Evolutionary conservation across 2,113 vertebrate species (phyloP).

Genomic region (Murina feae): DNA sequence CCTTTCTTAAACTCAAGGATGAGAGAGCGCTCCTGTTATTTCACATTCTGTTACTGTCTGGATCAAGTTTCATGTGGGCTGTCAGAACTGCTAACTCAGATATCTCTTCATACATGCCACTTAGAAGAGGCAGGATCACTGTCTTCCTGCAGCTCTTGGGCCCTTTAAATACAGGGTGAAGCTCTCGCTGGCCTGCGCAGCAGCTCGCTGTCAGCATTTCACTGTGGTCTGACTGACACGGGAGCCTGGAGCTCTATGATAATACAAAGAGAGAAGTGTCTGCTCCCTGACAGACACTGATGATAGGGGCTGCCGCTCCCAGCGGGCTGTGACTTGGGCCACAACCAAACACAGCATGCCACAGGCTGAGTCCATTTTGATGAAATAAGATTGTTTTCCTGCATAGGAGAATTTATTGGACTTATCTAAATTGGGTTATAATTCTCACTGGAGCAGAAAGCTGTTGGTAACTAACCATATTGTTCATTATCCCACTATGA

Average conservation of each 20-base stretch:
- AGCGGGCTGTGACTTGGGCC: not conserved
- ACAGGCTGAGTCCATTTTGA: constrained; percentile 13
- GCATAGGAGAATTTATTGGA: not conserved
- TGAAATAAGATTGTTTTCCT: not conserved
- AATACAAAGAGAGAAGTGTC: constrained; percentile 37
- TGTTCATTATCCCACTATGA: not conserved
- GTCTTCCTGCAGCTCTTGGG: constrained; percentile 25
- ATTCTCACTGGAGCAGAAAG: not conserved
- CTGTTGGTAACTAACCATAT: not conserved
- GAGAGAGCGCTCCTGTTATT: not conserved
- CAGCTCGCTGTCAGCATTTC: constrained; percentile 8
- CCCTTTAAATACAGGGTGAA: constrained; percentile 48
- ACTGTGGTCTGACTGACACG: not conserved
- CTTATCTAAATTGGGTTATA: constrained; percentile 29
- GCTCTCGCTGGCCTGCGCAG: not conserved
- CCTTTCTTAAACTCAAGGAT: not conserved
- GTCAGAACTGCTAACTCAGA: constrained; percentile 49
- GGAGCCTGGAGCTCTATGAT: constrained; percentile 13
- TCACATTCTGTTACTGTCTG: constrained; percentile 45
- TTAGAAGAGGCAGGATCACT: constrained; percentile 42
- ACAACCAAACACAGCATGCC: constrained; percentile 3
- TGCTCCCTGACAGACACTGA: not conserved
- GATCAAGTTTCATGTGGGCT: constrained; percentile 41
- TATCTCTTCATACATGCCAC: constrained; percentile 30
- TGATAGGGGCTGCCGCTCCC: not conserved